Evolutionary conservation across 1,140 invertebrate species (phyloP).

Genomic region (Danaus plexippus): DNA sequence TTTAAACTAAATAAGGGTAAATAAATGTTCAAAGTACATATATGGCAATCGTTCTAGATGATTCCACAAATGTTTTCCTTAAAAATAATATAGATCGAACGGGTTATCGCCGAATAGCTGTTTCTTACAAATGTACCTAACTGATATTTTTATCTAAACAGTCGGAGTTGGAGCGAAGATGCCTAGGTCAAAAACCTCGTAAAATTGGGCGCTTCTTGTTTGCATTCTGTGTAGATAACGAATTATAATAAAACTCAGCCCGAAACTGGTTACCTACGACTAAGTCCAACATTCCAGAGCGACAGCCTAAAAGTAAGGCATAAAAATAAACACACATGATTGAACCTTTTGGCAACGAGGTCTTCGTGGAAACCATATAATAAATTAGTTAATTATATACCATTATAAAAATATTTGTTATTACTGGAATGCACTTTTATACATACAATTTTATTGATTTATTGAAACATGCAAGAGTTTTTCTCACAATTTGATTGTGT

Average conservation of each 20-base stretch:
- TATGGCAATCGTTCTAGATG: too few relatives aligned
- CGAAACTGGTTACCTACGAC: conserved; percentile 25
- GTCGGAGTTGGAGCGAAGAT: conserved; percentile 32
- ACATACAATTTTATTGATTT: too few relatives aligned
- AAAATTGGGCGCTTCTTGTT: conserved; percentile 37
- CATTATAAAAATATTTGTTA: too few relatives aligned
- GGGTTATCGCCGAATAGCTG: conserved; percentile 31
- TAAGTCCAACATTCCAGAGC: conserved; percentile 16
- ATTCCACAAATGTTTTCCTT: too few relatives aligned
- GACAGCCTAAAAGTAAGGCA: conserved; percentile 13
- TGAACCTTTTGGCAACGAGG: conserved; percentile 9
- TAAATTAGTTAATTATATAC: too few relatives aligned
- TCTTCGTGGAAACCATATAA: background rate
- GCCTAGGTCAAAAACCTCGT: conserved; percentile 60
- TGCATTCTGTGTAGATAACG: conserved; percentile 28
- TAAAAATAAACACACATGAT: conserved; percentile 13
- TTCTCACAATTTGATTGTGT: too few relatives aligned
- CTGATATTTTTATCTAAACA: conserved; percentile 41
- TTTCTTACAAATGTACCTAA: conserved; percentile 30
- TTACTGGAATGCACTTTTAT: too few relatives aligned
- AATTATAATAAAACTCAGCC: conserved; percentile 23
- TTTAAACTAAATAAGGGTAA: too few relatives aligned
- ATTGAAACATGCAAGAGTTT: too few relatives aligned
- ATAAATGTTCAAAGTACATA: too few relatives aligned
- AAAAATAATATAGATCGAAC: background rate